These are phyloP conservation scores for Struthidea cinerea DNA, from an alignment of 2,113 vertebrate genomes.

Conservation along the genomic window DNA sequence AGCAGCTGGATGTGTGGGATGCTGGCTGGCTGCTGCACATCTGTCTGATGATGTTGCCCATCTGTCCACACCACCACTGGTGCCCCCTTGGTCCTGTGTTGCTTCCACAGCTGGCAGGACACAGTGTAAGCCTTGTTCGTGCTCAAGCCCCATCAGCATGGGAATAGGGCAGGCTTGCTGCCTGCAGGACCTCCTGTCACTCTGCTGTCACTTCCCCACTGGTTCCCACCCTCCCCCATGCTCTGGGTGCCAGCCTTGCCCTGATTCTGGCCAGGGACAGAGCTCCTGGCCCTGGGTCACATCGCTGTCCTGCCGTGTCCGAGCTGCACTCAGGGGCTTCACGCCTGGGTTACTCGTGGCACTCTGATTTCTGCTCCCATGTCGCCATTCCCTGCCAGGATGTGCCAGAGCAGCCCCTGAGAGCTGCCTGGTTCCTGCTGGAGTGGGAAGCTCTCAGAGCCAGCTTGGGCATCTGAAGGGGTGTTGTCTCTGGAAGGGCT, in stretches of 20 bases:
- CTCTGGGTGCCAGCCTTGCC: background rate
- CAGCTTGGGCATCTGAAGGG: background rate
- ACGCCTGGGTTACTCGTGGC: background rate
- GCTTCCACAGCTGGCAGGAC: background rate
- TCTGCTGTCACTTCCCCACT: background rate
- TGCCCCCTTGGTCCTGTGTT: background rate
- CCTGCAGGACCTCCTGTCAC: background rate
- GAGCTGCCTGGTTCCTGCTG: background rate
- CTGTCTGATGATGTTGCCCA: background rate
- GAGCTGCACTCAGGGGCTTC: background rate
- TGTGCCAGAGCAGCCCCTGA: background rate
- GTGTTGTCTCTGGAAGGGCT: background rate
- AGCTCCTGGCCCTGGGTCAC: background rate
- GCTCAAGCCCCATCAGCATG: background rate
- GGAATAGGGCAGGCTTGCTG: background rate
- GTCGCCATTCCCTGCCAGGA: background rate
- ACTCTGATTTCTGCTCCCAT: background rate
- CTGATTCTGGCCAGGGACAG: background rate
- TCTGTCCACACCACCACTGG: background rate
- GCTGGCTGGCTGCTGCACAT: background rate
- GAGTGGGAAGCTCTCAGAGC: background rate
- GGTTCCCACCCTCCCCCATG: background rate
- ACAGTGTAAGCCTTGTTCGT: background rate
- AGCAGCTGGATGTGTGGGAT: accelerated
- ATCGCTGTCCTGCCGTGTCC: background rate